Percentiles rank a stretch among this genome's conserved stretches.
These are phyloP conservation scores for Drosophila neocordata DNA, from an alignment of 1,140 invertebrate species.

Conservation along the genomic window DNA sequence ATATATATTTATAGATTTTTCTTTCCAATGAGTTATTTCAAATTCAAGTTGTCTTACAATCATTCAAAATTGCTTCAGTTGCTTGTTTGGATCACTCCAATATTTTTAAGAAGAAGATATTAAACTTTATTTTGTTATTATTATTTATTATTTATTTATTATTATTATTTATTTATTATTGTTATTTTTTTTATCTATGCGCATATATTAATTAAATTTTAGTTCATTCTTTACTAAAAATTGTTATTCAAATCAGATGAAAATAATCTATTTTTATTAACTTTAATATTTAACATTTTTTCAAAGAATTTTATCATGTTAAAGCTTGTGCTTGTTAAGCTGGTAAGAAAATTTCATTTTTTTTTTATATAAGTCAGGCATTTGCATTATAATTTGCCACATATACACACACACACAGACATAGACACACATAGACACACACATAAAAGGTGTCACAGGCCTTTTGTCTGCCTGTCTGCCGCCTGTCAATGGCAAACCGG, in stretches of 20 bases:
- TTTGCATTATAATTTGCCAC: constrained; percentile 69
- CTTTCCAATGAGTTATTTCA: too few species aligned
- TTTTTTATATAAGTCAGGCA: constrained; percentile 36
- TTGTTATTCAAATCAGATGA: constrained; percentile 19
- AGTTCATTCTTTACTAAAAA: constrained; percentile 10
- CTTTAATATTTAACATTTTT: not conserved
- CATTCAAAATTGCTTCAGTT: too few species aligned
- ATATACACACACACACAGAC: not conserved
- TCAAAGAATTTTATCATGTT: not conserved
- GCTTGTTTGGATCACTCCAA: too few species aligned
- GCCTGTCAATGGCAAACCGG: constrained; percentile 71
- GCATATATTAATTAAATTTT: constrained; percentile 24
- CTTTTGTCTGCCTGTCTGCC: constrained; percentile 65
- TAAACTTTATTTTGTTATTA: too few species aligned
- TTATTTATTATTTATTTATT: too few species aligned
- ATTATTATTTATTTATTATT: too few species aligned
- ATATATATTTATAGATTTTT: too few species aligned
- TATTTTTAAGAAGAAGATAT: too few species aligned
- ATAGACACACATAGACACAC: not conserved
- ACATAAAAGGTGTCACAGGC: constrained; percentile 71
- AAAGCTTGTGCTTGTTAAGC: not conserved
- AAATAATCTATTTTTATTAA: not conserved
- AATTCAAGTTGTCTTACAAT: too few species aligned
- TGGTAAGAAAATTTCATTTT: not conserved
- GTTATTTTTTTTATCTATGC: constrained; percentile 51